Base-by-base conservation (phyloP, 2,888 invertebrate species). In the Gerosis bhagava region DNA sequence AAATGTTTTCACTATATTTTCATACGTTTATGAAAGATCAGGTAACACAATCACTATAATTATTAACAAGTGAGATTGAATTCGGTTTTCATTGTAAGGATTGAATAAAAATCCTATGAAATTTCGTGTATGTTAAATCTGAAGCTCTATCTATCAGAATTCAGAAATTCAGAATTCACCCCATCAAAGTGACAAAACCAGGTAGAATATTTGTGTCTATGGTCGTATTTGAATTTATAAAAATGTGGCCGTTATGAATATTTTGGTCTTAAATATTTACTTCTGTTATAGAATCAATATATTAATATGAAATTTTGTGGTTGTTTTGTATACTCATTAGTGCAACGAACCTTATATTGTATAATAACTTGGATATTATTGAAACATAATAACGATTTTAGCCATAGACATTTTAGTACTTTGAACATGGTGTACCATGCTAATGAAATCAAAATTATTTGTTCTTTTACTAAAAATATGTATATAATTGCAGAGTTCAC, bases 91-190 rank as follows among this genome's bases (percentile, higher is more conserved):
- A 51, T 43, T 43, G 48, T 29, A 42, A 37, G 51, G 51, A 54
- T 54, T 51, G 37, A 54, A 49, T 55, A 63, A 53, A 56, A 80
- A 78, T 73, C 61, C 74, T 62, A 65, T 74, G 80, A 82, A 70
- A 76, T 45, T 77, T 76, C 54, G 59, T 75, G 72, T 77, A 74
- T 77, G 76, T 72, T 77, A 77, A 73, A 82, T 83, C 80, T 79
- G 81, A 81, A 81, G 76, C 72, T 77, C 76, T 73, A 37, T 36
- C 44, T 45, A 29, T n/a, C n/a, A n/a, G n/a, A n/a, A n/a, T n/a
- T 37, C 45, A 45, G 36, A 79, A 70, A 80, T 64, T 59, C 56
- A 53, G 54, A 57, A 61, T 57, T 59, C 63, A 77, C 74, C 77
- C 66, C 70, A 66, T 67, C 71, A 77, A 77, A 77, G 70, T 84